Evolutionary conservation across 2,888 invertebrate genomes (phyloP), one percentile per base, ranked within the genome.

Genomic region (Apocheima hispidaria): DNA sequence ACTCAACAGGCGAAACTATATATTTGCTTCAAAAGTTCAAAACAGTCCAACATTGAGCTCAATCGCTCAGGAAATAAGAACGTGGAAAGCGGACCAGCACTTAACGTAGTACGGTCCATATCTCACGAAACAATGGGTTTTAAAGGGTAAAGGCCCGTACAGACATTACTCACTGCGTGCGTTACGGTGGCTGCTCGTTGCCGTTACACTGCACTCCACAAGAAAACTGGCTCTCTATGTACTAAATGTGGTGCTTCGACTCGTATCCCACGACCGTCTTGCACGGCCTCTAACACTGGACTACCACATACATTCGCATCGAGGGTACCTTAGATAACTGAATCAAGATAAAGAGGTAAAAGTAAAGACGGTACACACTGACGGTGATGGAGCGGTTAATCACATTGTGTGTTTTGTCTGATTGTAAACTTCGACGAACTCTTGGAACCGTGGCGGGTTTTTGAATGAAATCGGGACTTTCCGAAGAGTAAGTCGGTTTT

Each of bases 341-440:
- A 85, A 83, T 87, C 89, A 76, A 90, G 90, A 90, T 90, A 89
- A 83, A 82, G 79, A 84, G 83, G 84, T 85, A 87, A 87, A 86
- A 87, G 75, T 78, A 74, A 76, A 75, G 79, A 71, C 65, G 70
- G 52, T 33, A 30, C 65, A 66, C 76, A 79, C 82, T 83, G 72
- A 72, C 76, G 75, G 69, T 74, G 71, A 79, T 74, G 54, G 71
- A 76, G 60, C 68, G 60, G 35, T 55, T 52, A 48, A 60, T 51
- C 41, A 50, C 53, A 20, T 41, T 18, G 30, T 49, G 33, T 46
- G 51, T 50, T 49, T 26, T 55, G 10, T 48, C 30, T 55, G 51
- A 46, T 59, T 36, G 30, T 50, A 49, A 49, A 49, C 14, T 49
- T 49, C 35, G 35, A 6, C 7, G 35, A 35, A 35, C 20, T 30